Conservation (phyloP, 2,797 vertebrate genomes). For the Centropyge bicolor region DNA sequence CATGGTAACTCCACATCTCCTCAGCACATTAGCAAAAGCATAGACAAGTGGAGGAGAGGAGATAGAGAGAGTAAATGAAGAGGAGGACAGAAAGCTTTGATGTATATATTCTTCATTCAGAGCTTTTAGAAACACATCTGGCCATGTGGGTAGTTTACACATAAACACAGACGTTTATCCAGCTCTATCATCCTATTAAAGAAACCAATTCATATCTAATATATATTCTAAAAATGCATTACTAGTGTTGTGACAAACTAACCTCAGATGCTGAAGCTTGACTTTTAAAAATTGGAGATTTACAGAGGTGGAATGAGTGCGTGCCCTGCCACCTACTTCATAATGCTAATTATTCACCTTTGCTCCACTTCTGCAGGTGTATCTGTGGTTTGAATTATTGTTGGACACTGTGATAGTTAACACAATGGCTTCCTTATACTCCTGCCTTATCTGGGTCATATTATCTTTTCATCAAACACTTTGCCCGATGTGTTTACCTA, state of each 20-base stretch:
- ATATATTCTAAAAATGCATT: constrained; percentile 4
- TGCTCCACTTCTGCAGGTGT: constrained; percentile 3
- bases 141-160: constrained; percentile 8
- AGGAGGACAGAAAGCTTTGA: constrained; percentile 26
- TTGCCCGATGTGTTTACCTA: constrained; percentile 53
- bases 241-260: background rate
- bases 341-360: constrained; percentile 5
- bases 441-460: constrained; percentile 54
- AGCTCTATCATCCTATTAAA: background rate
- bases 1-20: constrained; percentile 76
- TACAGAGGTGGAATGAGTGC: background rate
- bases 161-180: too few species aligned
- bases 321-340: background rate
- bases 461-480: constrained; percentile 57
- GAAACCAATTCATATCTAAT: background rate
- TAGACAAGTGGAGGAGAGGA: constrained; percentile 42
- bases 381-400: constrained; percentile 26
- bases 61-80: constrained; percentile 45
- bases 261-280: background rate
- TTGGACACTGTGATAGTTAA: constrained; percentile 32
- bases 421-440: constrained; percentile 57
- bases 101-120: constrained; percentile 13
- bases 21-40: constrained; percentile 60
- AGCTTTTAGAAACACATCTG: constrained; percentile 18
- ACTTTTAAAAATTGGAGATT: constrained; percentile 6